Evolutionary conservation across 2,888 invertebrate species (phyloP).

Genomic region (Athalia circularis): DNA sequence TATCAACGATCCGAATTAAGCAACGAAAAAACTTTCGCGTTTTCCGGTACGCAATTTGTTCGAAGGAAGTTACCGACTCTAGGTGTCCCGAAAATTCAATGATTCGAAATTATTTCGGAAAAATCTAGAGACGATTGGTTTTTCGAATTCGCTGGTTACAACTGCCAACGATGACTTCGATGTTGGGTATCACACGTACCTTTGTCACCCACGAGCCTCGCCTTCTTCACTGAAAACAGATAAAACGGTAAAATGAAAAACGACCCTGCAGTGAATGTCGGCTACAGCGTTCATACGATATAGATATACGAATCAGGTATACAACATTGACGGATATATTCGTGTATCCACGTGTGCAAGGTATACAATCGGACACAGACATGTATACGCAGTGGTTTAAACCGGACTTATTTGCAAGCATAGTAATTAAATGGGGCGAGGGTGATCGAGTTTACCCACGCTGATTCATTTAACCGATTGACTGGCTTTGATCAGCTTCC

Average conservation of each 20-base stretch:
- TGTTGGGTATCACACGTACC: constrained; percentile 77
- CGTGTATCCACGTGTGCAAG: neutral
- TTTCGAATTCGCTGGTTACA: neutral
- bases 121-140: neutral
- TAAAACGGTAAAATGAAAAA: constrained; percentile 61
- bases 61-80: neutral
- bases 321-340: neutral
- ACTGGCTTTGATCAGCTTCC: constrained; percentile 14
- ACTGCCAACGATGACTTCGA: too few relatives aligned
- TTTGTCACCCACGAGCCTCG: constrained; percentile 89
- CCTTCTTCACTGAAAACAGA: constrained; percentile 91
- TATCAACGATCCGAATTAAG: constrained; percentile 49
- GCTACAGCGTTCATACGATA: neutral
- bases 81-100: too few relatives aligned
- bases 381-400: constrained; percentile 1
- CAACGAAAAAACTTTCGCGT: constrained; percentile 42
- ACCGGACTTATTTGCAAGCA: constrained; percentile 31
- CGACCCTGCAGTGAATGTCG: neutral
- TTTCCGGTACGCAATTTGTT: constrained; percentile 28
- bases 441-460: constrained; percentile 29
- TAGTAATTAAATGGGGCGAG: constrained; percentile 37
- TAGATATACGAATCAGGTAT: constrained; percentile 6
- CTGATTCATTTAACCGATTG: constrained; percentile 40
- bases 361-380: neutral
- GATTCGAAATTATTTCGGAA: too few relatives aligned